Conservation (phyloP, 2,888 invertebrate genomes). For the Acholoe squamosa region DNA sequence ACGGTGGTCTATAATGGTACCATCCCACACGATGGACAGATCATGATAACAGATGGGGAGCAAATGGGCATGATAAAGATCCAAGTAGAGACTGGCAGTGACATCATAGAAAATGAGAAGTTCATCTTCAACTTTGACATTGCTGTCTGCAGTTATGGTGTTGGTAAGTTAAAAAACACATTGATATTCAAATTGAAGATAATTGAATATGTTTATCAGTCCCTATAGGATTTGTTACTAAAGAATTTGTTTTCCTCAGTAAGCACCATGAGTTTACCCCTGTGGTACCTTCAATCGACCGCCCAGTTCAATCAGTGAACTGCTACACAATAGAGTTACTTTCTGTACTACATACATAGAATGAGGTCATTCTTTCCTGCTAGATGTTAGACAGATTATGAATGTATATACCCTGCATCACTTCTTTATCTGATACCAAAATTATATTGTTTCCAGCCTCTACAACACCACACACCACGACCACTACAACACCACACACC, state of each 20-base stretch:
- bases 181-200: no score
- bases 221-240: no score
- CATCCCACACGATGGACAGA: neutral
- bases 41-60: neutral
- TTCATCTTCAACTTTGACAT: neutral
- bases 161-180: neutral
- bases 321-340: neutral
- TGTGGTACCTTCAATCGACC: neutral
- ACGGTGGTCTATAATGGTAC: neutral
- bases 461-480: no score
- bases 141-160: neutral
- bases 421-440: no score
- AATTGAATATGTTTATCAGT: no score
- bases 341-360: neutral
- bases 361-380: no score
- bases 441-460: no score
- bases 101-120: neutral
- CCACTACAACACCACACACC: neutral
- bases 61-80: slow-evolving; percentile 18
- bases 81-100: neutral
- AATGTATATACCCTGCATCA: no score
- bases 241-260: neutral
- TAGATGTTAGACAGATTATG: no score
- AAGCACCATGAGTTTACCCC: neutral
- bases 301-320: neutral